Base-by-base conservation (phyloP, 2,797 vertebrate genomes). In the Miichthys miiuy region DNA sequence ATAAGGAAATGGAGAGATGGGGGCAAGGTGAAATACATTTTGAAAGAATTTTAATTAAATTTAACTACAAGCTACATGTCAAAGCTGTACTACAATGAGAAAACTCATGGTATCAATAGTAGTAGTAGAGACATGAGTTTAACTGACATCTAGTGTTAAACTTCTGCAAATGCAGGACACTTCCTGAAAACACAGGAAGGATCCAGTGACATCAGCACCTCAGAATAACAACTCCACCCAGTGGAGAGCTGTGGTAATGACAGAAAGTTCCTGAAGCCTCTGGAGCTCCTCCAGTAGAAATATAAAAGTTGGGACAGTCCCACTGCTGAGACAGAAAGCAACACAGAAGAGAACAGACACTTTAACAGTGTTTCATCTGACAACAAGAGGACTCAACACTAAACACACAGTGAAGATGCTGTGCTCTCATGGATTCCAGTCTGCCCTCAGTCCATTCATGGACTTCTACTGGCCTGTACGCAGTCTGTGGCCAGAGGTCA, bases 211-310 rank as follows among this genome's bases (percentile, higher is more conserved):
- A 1, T 60, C 12, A 21, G 6, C 9, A 21, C 4, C 5, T 6
- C 7, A 9, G 44, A 44, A 4, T 34, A 68, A 65, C 44, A 79
- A 57, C 69, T 21, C 42, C 54, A 48, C 51, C 74, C 14, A 78
- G 21, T 71, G 84, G 79, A 72, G 3, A 47, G 21, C 0, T 71
- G 30, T 63, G 52, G 68, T 47, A 84, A 62, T 1, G 4, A 63
- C 75, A 27, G 25, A 77, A 84, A 5, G 18, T 81, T 77, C 66
- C 21, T 44, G 66, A 56, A 44, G 9, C 1, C 12, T 55, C 21
- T 50, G 46, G 46, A 34, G 10, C 62, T 30, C 44, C 25, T 48
- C 62, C 18, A 20, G 17, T 47, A 0, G 4, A 27, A 66, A n/a
- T 34, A 57, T 47, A 20, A 57, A 68, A 68, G 21, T 52, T 56